These are phyloP conservation scores for Oophaga sylvatica DNA, from an alignment of 2,797 vertebrate genomes.

Conservation along the genomic window DNA sequence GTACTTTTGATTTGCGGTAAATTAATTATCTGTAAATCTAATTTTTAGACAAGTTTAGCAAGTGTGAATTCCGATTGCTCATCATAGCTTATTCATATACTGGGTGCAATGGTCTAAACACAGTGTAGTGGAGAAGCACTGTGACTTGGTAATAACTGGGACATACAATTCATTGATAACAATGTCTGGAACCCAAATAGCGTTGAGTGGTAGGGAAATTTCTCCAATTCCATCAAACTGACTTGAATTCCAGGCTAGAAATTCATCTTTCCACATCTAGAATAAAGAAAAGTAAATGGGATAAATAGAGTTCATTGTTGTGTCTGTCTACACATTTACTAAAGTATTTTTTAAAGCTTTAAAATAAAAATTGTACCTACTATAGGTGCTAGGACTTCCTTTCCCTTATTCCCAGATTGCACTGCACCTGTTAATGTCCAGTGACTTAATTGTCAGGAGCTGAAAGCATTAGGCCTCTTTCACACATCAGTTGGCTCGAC, in stretches of 20 bases:
- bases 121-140: not conserved
- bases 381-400: too few relatives aligned
- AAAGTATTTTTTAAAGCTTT: not conserved
- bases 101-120: not conserved
- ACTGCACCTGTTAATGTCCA: too few relatives aligned
- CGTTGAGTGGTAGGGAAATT: constrained; percentile 65
- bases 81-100: not conserved
- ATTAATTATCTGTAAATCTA: too few relatives aligned
- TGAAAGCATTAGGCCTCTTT: too few relatives aligned
- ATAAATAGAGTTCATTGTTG: not conserved
- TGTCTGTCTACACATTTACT: not conserved
- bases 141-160: not conserved
- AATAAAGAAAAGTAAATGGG: constrained; percentile 16
- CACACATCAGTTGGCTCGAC: too few relatives aligned
- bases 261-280: constrained; percentile 88
- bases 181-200: constrained; percentile 88
- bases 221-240: constrained; percentile 82
- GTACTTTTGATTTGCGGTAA: too few relatives aligned
- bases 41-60: too few relatives aligned
- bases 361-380: too few relatives aligned
- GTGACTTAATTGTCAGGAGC: too few relatives aligned
- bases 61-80: too few relatives aligned
- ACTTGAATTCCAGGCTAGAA: constrained; percentile 86
- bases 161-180: constrained; percentile 82
- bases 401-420: too few relatives aligned